These are phyloP conservation scores for Limosa lapponica DNA, from an alignment of 2,797 vertebrate species.

Conservation along the genomic window DNA sequence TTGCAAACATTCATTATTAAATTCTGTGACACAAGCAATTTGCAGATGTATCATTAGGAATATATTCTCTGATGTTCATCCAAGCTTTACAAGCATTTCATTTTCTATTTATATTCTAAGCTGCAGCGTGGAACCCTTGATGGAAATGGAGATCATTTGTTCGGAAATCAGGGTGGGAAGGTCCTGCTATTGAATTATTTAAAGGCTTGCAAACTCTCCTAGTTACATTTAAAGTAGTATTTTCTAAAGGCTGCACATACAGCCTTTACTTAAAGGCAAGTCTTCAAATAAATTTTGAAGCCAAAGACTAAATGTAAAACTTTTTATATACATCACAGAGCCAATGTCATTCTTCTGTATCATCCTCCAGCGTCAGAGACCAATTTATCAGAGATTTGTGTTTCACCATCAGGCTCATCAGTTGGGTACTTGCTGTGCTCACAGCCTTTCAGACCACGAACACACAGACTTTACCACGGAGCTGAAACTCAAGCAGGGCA, in stretches of 20 bases:
- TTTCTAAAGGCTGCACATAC: neutral
- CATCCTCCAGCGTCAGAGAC: neutral
- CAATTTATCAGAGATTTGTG: neutral
- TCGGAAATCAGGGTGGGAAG: constrained; percentile 48
- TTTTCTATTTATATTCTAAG: constrained; percentile 56
- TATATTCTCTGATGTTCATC: constrained; percentile 29
- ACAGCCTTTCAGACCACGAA: neutral
- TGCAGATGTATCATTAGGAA: constrained; percentile 14
- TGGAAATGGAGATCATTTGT: constrained; percentile 41
- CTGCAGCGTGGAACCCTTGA: constrained; percentile 18
- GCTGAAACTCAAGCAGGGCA: neutral
- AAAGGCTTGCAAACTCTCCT: constrained; percentile 43
- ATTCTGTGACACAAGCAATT: constrained; percentile 21
- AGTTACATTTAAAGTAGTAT: neutral
- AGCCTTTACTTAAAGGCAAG: neutral
- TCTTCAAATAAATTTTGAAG: neutral
- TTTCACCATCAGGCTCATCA: neutral
- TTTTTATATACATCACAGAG: neutral
- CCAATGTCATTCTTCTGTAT: neutral
- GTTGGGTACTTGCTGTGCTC: neutral
- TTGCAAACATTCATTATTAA: neutral
- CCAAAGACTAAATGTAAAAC: neutral
- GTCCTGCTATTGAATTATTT: constrained; percentile 42
- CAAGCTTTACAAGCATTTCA: constrained; percentile 37
- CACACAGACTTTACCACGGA: neutral